A percentile compares a stretch with the other conserved stretches of the same genome.
phyloP scores from a whole-genome alignment of 2,888 invertebrate genomes.

The Tachina fera region DNA sequence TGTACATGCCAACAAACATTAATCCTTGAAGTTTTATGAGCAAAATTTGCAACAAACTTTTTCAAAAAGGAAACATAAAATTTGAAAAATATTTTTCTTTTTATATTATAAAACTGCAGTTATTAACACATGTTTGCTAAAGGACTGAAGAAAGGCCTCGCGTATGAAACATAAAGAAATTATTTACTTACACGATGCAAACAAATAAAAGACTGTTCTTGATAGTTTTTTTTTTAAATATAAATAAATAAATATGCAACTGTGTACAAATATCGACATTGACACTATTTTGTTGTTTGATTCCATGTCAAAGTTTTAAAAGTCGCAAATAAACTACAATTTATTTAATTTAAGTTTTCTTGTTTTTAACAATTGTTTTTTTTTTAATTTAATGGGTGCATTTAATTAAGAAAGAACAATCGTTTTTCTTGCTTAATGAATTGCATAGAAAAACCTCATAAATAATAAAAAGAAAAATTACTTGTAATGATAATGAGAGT shows the following conservation, averaged over 20 bases:
- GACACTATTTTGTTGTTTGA: no score
- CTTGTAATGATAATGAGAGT: no score
- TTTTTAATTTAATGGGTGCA: not conserved
- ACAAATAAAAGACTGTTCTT: not conserved
- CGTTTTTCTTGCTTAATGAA: no score
- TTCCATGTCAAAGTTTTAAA: constrained; percentile 30
- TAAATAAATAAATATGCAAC: constrained; percentile 1
- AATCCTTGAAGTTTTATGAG: no score
- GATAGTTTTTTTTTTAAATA: not conserved
- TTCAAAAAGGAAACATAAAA: not conserved
- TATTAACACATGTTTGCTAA: constrained; percentile 1
- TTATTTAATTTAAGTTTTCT: constrained; percentile 34
- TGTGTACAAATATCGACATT: constrained; percentile 37
- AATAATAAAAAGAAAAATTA: no score
- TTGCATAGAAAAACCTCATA: no score
- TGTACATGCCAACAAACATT: no score
- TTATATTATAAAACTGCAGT: not conserved
- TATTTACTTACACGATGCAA: not conserved
- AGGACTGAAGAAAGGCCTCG: not conserved
- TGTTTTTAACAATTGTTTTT: not conserved
- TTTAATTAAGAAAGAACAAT: not conserved
- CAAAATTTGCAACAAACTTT: constrained; percentile 1
- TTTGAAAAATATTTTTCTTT: not conserved
- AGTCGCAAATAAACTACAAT: not conserved
- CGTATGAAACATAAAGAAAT: not conserved